Base-by-base conservation (phyloP, 2,888 invertebrate genomes). In the Elmis aenea region DNA sequence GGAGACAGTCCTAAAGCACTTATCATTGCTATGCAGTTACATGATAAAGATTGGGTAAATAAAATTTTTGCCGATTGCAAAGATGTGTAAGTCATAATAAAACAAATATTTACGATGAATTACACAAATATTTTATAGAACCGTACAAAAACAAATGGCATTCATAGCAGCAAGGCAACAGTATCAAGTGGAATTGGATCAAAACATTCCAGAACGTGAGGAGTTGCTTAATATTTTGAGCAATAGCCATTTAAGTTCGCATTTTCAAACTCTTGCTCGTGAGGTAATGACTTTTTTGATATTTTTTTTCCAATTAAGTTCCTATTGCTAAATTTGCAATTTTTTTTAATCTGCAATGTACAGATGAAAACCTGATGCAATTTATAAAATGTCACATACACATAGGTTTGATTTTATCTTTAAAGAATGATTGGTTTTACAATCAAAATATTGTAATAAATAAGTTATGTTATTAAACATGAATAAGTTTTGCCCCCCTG, bases 161-260 rank as follows among this genome's bases (percentile, higher is more conserved):
- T 96, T 91, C 63, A 91, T 99, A 82, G 74, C 96, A 35, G 96
- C 93, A 0, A 78, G 97, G 1, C 97, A 99, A 60, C 93, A 97
- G 67, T 79, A 87, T 20, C 88, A 86, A 52, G 69, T 97, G 24
- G 90, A 94, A 36, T 66, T 94, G 18, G 81, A 88, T 56, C 85
- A 89, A 56, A 84, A 92, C 54, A 51, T 64, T 1, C 43, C 51
- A 4, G 55, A 62, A 13, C 82, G 88, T 57, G 90, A 92, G 57
- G 87, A 94, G 55, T 68, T 94, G 8, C 76, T 79, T 47, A 92
- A 91, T 55, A 93, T 99, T 46, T 85, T 97, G 72, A 87, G 91
- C 2, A 99, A 99, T 70, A 82, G 88, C 1, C 86, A 94, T 56
- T 76, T 99, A 45, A 96, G 90, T 65, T 85, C 87, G 50, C 87